These are phyloP conservation scores for Micropoecilia bifurca DNA, from an alignment of 2,797 vertebrate species.

Conservation along the genomic window DNA sequence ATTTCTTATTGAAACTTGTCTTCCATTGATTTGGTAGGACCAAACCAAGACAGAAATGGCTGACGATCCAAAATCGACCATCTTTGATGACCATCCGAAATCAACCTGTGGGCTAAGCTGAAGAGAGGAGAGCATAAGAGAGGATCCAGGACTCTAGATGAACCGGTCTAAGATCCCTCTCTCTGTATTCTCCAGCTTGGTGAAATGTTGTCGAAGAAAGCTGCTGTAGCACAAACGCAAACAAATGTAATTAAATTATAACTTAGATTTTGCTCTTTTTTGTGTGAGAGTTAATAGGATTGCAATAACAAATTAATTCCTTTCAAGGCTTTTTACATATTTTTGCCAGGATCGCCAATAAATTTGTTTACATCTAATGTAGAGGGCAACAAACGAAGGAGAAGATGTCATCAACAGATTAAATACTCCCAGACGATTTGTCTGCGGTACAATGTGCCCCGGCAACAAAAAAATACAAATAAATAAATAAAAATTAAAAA, in stretches of 20 bases:
- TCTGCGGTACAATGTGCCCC: background rate
- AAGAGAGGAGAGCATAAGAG: background rate
- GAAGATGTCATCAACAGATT: constrained; percentile 41
- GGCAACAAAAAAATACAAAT: background rate
- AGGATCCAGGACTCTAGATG: background rate
- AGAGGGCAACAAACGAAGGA: constrained; percentile 31
- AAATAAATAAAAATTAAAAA: background rate
- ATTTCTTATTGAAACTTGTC: background rate
- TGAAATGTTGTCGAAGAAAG: background rate
- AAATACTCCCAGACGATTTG: constrained; percentile 38
- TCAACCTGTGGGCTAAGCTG: background rate
- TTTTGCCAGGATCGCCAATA: background rate
- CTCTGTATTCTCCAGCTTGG: background rate
- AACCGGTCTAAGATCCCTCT: background rate
- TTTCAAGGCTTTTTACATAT: background rate
- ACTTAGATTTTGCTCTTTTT: background rate
- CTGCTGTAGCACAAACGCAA: background rate
- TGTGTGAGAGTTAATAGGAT: background rate
- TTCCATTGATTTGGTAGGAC: background rate
- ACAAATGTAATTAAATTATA: background rate
- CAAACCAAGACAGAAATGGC: background rate
- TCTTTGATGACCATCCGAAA: background rate
- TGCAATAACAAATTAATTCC: background rate
- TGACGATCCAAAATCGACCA: background rate
- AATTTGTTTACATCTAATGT: constrained; percentile 18